These are phyloP conservation scores for Chalcis sispes DNA, from an alignment of 2,888 invertebrate species.

Conservation along the genomic window DNA sequence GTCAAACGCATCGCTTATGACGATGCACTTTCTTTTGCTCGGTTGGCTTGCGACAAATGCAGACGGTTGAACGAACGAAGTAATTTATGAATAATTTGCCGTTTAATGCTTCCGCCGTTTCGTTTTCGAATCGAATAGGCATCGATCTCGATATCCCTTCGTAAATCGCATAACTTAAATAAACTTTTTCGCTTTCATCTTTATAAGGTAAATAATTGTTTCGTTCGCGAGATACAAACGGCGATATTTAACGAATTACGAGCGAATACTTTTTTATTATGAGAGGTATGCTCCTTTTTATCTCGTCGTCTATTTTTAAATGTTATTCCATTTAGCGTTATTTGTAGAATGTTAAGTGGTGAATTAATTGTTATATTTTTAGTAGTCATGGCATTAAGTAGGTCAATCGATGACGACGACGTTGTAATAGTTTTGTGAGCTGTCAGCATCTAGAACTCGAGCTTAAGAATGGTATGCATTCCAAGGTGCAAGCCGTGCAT, in stretches of 20 bases:
- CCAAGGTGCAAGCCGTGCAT: conserved; percentile 34
- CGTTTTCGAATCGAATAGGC: background rate
- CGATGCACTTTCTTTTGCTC: background rate
- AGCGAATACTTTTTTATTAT: background rate
- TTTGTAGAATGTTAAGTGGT: conserved; percentile 3
- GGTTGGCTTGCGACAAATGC: background rate
- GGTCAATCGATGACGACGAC: conserved; percentile 58
- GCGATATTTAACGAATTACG: too few relatives aligned
- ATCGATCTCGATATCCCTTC: background rate
- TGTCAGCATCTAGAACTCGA: conserved; percentile 51
- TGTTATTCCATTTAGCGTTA: background rate
- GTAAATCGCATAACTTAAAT: too few relatives aligned
- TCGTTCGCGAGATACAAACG: too few relatives aligned
- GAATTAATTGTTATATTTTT: conserved; percentile 52
- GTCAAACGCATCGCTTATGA: background rate
- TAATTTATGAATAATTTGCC: too few relatives aligned
- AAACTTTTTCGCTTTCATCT: background rate
- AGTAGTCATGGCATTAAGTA: conserved; percentile 57
- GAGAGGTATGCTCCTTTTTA: too few relatives aligned
- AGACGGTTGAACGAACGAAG: too few relatives aligned
- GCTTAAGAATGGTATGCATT: conserved; percentile 47
- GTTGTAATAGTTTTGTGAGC: conserved; percentile 53
- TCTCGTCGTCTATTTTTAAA: conserved; percentile 19
- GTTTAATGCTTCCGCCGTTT: background rate
- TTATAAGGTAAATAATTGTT: too few relatives aligned